Evolutionary conservation across 2,113 vertebrate species (phyloP), one percentile per base, ranked within the genome.

Genomic region (Apteryx owenii): DNA sequence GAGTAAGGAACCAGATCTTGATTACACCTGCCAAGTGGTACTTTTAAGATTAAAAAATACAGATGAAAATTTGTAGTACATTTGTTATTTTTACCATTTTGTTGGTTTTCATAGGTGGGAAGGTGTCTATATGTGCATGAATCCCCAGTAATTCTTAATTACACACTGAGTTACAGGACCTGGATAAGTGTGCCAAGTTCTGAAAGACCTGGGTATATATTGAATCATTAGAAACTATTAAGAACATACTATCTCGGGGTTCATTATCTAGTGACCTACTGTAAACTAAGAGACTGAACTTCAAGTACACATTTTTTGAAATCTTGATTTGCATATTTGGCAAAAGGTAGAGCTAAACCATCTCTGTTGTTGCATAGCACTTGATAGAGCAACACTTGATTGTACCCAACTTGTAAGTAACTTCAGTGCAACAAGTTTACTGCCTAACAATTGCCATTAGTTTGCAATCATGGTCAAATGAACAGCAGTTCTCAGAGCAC

Each of bases 401-500:
- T 70, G 38, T 75, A 22, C 7, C 70, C 51, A 60, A 21, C 38
- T 90, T 75, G 9, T 51, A 75, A 83, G 58, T 86, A 92, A 82
- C 85, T 93, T 86, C 50, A 79, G 54, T 78, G 28, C 53, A 92
- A 46, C 72, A 87, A 71, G 78, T 94, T 93, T 93, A 88, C 36
- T 88, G 51, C 68, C 90, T 64, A 84, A 90, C 62, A 90, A 71
- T 71, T 77, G 72, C 76, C 72, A 81, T 92, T 94, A 90, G 68
- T 84, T 83, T 92, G 77, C 66, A 94, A 84, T 92, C 85, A 81
- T 94, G 83, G 85, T 95, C 92, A 96, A 94, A 79, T 93, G 92
- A 95, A n/a, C 93, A 94, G 88, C 93, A 86, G 85, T 90, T 93
- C 85, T 84, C 76, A 46, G 76, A 88, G 38, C 46, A 94, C 56